Evolutionary conservation across 2,113 vertebrate genomes (phyloP).

Genomic region (Corythoichthys haematopterus): DNA sequence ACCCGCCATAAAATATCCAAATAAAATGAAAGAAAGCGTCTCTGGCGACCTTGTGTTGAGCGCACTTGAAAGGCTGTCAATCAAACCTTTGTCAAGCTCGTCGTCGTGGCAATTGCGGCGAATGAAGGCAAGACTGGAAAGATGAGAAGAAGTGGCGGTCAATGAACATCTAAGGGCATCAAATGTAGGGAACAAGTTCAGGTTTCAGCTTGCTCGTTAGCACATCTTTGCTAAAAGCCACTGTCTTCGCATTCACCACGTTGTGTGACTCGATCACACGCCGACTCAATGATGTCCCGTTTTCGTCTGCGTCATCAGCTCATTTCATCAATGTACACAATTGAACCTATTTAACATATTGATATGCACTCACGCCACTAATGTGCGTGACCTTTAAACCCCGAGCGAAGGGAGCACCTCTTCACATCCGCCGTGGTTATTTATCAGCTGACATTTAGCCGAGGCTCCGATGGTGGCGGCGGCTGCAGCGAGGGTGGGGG

Average conservation of each 20-base stretch:
- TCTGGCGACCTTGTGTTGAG: constrained; percentile 59
- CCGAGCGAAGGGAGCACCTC: constrained; percentile 45
- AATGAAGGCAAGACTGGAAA: no score
- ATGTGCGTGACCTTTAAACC: constrained; percentile 57
- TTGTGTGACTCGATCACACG: constrained; percentile 43
- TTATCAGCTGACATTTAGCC: constrained; percentile 71
- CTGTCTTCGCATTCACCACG: neutral
- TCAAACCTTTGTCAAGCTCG: constrained; percentile 57
- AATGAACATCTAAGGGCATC: no score
- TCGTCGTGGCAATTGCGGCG: constrained; percentile 31
- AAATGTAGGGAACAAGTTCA: neutral
- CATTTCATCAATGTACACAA: constrained; percentile 65
- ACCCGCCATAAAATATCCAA: constrained; percentile 19
- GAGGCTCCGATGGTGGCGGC: constrained; percentile 50
- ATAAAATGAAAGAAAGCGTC: constrained; percentile 2
- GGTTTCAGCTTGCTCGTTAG: constrained; percentile 9
- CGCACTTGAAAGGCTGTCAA: constrained; percentile 61
- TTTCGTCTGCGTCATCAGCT: constrained; percentile 25
- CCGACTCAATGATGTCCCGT: neutral
- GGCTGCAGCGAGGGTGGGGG: constrained; percentile 46
- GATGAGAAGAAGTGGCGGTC: no score
- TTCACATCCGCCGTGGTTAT: constrained; percentile 64
- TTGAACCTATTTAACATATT: constrained; percentile 69
- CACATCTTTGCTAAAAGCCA: neutral
- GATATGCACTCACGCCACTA: constrained; percentile 62